These are phyloP conservation scores for Theodoxus fluviatilis DNA, from an alignment of 2,888 invertebrate species.

Conservation along the genomic window DNA sequence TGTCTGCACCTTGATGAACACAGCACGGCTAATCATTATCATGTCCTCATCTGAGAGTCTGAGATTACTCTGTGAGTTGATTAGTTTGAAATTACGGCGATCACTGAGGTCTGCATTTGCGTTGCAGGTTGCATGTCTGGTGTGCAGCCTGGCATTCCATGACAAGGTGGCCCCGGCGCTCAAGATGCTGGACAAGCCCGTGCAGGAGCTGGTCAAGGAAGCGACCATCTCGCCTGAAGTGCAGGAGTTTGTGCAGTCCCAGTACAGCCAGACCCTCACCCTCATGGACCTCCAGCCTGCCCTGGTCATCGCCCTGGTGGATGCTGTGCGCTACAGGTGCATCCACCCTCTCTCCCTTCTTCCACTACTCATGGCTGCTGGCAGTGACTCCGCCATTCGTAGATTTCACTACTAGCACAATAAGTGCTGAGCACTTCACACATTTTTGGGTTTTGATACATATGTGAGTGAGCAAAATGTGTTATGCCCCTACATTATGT, in stretches of 20 bases:
- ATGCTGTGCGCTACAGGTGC: conserved; percentile 55
- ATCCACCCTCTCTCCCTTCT: not conserved
- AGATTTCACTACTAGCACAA: no score
- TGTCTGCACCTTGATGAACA: no score
- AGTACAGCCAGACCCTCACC: conserved; percentile 41
- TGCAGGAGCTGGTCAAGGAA: conserved; percentile 35
- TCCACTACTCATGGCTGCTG: no score
- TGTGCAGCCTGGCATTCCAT: conserved; percentile 41
- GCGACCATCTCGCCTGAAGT: conserved; percentile 35
- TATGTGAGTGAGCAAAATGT: no score
- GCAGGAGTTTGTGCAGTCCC: conserved; percentile 38
- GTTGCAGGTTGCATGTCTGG: conserved; percentile 40
- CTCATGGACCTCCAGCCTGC: conserved; percentile 54
- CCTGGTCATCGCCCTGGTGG: conserved; percentile 48
- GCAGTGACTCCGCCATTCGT: no score
- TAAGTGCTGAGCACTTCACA: no score
- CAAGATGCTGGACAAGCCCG: conserved; percentile 44
- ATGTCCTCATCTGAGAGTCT: no score
- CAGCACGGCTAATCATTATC: no score
- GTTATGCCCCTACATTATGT: no score
- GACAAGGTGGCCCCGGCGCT: conserved; percentile 45
- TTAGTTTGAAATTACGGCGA: not conserved
- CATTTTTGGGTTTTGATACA: no score
- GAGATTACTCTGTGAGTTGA: not conserved
- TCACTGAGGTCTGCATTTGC: no score